phyloP scores from a whole-genome alignment of 2,888 invertebrate species.

The Trissolcus brochymenae region DNA sequence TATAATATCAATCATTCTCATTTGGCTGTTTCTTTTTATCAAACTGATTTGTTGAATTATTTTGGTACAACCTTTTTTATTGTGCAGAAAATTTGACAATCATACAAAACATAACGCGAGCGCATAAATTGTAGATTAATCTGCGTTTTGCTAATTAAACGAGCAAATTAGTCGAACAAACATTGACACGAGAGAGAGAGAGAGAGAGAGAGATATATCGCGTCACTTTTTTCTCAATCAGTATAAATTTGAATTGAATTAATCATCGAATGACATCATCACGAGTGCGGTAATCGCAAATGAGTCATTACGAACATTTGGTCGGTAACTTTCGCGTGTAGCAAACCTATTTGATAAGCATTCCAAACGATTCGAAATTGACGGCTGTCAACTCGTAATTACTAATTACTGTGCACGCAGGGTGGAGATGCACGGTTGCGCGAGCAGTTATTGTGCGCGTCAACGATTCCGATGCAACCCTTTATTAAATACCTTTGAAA shows the following conservation, averaged over 20 bases:
- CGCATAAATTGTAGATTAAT: too few relatives aligned
- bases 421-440: slow-evolving; percentile 55
- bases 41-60: too few relatives aligned
- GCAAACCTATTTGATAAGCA: slow-evolving; percentile 57
- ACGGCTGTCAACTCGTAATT: slow-evolving; percentile 71
- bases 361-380: slow-evolving; percentile 62
- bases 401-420: slow-evolving; percentile 71
- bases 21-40: too few relatives aligned
- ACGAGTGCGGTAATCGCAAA: slow-evolving; percentile 38
- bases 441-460: slow-evolving; percentile 56
- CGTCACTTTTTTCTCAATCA: slow-evolving; percentile 5
- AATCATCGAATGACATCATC: slow-evolving; percentile 44
- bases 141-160: not conserved
- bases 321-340: slow-evolving; percentile 38
- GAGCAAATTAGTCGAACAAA: slow-evolving; percentile 25
- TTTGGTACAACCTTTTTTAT: too few relatives aligned
- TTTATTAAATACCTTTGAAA: slow-evolving; percentile 77
- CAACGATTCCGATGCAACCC: slow-evolving; percentile 67
- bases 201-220: slow-evolving; percentile 4
- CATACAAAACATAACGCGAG: too few relatives aligned
- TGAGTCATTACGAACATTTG: slow-evolving; percentile 45
- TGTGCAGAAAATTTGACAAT: too few relatives aligned
- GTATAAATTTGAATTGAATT: slow-evolving; percentile 48
- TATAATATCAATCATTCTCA: too few relatives aligned
- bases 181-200: not conserved